These are phyloP conservation scores for Caranx melampygus DNA, from an alignment of 2,113 vertebrate species.

Conservation along the genomic window DNA sequence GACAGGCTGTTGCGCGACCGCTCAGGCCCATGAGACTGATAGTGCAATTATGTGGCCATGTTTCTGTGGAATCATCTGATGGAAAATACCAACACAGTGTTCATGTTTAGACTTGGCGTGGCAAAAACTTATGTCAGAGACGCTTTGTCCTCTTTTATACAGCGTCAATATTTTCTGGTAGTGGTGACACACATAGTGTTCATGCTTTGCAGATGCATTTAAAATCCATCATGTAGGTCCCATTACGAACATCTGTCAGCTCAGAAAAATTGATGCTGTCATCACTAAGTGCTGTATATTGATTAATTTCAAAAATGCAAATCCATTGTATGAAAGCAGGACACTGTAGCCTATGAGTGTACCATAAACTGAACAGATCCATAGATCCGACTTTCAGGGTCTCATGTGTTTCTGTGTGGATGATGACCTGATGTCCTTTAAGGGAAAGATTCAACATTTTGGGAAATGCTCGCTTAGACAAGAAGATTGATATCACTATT, in stretches of 20 bases:
- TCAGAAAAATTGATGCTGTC: slow-evolving; percentile 23
- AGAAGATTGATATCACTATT: no score
- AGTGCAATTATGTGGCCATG: background rate
- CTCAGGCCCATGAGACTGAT: slow-evolving; percentile 1
- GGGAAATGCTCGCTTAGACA: no score
- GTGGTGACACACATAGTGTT: background rate
- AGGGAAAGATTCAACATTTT: background rate
- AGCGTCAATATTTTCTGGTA: background rate
- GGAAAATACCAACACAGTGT: background rate
- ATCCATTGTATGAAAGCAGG: slow-evolving; percentile 39
- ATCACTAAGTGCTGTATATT: slow-evolving; percentile 43
- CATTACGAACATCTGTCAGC: slow-evolving; percentile 12
- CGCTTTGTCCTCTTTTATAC: background rate
- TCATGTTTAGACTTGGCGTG: background rate
- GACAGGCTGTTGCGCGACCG: slow-evolving; percentile 44
- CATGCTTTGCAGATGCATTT: background rate
- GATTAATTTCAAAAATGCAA: slow-evolving; percentile 23
- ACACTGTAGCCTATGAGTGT: background rate
- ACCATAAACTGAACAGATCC: background rate
- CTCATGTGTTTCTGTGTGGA: background rate
- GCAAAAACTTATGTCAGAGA: background rate
- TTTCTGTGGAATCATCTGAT: background rate
- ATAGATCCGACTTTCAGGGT: background rate
- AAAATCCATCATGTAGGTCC: slow-evolving; percentile 2
- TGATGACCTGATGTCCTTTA: background rate